A percentile compares a stretch with the other conserved stretches of the same genome.
Conservation (phyloP, 2,113 vertebrate species). For the Thymallus thymallus region DNA sequence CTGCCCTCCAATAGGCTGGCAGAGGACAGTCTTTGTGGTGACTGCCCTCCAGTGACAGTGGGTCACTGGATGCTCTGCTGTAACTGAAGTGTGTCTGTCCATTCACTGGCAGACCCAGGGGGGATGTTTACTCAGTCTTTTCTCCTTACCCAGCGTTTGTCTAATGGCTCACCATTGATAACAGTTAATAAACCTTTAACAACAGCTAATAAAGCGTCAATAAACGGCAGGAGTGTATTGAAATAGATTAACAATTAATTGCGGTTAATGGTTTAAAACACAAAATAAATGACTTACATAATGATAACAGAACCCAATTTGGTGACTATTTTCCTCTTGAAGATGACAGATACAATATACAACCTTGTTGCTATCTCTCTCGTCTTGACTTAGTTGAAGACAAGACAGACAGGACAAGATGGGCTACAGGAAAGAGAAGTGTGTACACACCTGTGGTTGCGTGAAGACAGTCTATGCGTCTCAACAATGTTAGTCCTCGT, state of each 20-base stretch:
- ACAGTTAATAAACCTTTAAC: too few species aligned
- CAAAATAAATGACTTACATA: not conserved
- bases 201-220: too few species aligned
- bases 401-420: not conserved
- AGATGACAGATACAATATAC: not conserved
- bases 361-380: not conserved
- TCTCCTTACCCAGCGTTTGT: not conserved
- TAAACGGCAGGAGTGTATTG: too few species aligned
- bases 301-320: not conserved
- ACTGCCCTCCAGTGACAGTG: constrained; percentile 28
- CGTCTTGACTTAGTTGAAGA: not conserved
- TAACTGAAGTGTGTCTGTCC: not conserved
- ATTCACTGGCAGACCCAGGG: not conserved
- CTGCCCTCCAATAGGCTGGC: constrained; percentile 14
- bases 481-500: not conserved
- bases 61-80: not conserved
- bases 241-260: too few species aligned
- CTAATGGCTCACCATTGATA: not conserved
- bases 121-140: not conserved
- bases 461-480: not conserved
- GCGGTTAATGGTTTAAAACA: too few species aligned
- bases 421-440: constrained; percentile 2
- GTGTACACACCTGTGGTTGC: constrained; percentile 41
- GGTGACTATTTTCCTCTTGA: not conserved
- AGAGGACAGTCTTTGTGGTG: not conserved